phyloP scores from a whole-genome alignment of 37 sponge, comb jelly and placozoan genomes.

The Cladorhizidae sp. region DNA sequence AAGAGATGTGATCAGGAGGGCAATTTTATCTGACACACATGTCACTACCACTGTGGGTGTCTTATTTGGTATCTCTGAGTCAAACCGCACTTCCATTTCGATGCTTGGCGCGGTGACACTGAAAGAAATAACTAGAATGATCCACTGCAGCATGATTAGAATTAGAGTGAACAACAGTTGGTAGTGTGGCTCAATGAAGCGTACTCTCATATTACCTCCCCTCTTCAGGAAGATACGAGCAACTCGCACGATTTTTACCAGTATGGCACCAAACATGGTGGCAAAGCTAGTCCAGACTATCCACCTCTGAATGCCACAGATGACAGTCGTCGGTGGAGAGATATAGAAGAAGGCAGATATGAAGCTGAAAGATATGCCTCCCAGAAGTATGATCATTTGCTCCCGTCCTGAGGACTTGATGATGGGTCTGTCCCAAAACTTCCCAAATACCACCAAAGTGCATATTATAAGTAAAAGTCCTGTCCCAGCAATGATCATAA shows the following conservation, averaged over 20 bases:
- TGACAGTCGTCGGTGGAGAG: conserved; percentile 26
- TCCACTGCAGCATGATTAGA: conserved; percentile 40
- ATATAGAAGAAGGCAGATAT: conserved; percentile 49
- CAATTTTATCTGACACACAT: conserved; percentile 28
- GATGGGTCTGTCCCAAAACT: conserved; percentile 59
- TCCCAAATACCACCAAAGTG: conserved; percentile 24
- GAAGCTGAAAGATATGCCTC: conserved; percentile 64
- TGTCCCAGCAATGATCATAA: conserved; percentile 38
- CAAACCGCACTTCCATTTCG: neutral
- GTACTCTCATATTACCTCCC: conserved; percentile 7
- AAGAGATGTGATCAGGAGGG: conserved; percentile 30
- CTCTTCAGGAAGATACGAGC: conserved; percentile 63
- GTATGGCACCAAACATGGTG: conserved; percentile 69
- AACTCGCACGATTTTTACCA: conserved; percentile 79
- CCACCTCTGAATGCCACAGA: conserved; percentile 63
- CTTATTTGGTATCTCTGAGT: neutral
- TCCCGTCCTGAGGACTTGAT: conserved; percentile 85
- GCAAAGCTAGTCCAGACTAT: conserved; percentile 70
- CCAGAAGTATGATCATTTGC: conserved; percentile 60
- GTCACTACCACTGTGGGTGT: conserved; percentile 46
- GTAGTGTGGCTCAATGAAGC: conserved; percentile 55
- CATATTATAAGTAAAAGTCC: conserved; percentile 35
- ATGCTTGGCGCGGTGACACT: conserved; percentile 13
- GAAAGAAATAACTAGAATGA: conserved; percentile 43
- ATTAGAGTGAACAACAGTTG: conserved; percentile 70